Percentiles rank a stretch among this genome's conserved stretches.
These are phyloP conservation scores for Thecocarcelia acutangulata DNA, from an alignment of 2,888 invertebrate species.

Conservation along the genomic window DNA sequence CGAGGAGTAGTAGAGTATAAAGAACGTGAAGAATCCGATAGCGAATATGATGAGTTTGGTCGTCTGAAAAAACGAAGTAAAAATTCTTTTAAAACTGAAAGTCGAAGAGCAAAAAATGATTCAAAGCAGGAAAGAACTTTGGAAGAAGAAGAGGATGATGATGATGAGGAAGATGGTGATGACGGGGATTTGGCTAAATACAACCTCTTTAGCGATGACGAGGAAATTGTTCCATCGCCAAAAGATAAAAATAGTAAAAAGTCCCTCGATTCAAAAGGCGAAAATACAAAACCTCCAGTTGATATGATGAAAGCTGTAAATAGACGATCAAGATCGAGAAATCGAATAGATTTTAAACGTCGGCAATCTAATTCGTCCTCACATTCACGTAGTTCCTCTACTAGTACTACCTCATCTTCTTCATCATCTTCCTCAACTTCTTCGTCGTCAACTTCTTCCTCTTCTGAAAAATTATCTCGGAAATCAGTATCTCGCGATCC, in stretches of 20 bases:
- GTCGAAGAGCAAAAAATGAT: conserved; percentile 15
- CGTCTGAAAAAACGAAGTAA: conserved; percentile 84
- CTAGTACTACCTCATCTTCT: conserved; percentile 65
- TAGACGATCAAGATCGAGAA: conserved; percentile 65
- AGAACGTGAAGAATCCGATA: conserved; percentile 92
- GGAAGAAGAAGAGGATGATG: conserved; percentile 81
- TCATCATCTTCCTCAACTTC: conserved; percentile 73
- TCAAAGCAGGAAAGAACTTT: conserved; percentile 71
- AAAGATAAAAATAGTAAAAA: conserved; percentile 53
- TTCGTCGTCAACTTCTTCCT: conserved; percentile 75
- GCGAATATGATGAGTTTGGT: conserved; percentile 97
- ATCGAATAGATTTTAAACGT: conserved; percentile 53
- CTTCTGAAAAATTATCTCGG: conserved; percentile 70
- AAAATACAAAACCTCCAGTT: conserved; percentile 17
- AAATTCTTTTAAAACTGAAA: conserved; percentile 48
- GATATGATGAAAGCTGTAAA: conserved; percentile 22
- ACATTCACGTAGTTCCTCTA: conserved; percentile 66
- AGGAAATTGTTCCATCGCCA: conserved; percentile 69
- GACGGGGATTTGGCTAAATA: conserved; percentile 89
- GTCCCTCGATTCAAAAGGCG: conserved; percentile 30
- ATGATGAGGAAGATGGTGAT: conserved; percentile 84
- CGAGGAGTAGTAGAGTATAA: conserved; percentile 97
- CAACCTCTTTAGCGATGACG: conserved; percentile 88
- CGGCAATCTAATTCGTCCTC: conserved; percentile 61
- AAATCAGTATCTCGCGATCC: conserved; percentile 70